Evolutionary conservation across 2,888 invertebrate species (phyloP), one percentile per base, ranked within the genome.

Genomic region (Drosophila picticornis): DNA sequence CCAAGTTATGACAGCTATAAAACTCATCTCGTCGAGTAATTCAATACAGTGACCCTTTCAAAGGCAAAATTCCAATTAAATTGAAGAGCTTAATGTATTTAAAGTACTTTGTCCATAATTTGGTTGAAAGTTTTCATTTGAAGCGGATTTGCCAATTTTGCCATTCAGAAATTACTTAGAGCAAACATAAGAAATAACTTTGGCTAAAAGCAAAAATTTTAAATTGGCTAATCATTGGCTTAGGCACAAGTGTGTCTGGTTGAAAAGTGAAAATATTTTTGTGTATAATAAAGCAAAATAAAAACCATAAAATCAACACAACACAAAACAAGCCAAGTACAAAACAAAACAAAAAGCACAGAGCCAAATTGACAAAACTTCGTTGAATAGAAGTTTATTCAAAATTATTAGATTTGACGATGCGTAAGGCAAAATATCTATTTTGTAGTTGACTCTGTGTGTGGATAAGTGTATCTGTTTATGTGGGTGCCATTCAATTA

Each of bases 341-440:
- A 43, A 51, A 11, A 34, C 32, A 52, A n/a, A 43, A 36, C 22
- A 31, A 27, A 31, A 43, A 52, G 31, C 25, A 52, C 40, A 16
- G 29, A 48, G 51, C 16, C 38, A 56, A 65, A 75, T 64, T 52
- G 61, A 58, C 65, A 60, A 72, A 55, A 16, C 13, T 53, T 53
- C 19, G 56, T 59, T 38, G 50, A 59, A 58, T 52, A 31, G 50
- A 80, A 70, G 43, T 71, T 58, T 19, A 31, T 25, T 31, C 10
- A 62, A 60, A 71, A 66, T 68, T 67, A 77, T 38, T 22, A 36
- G 58, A 75, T 50, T 82, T 68, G 79, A 73, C 86, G 84, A 72
- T 74, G 87, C 89, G 69, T 79, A 66, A 83, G 75, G 59, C 72
- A 74, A 34, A 80, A 80, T 76, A 81, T 88, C 81, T 84, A 81